Evolutionary conservation across 2,797 vertebrate species (phyloP).

Genomic region (Clarias platycephalus): DNA sequence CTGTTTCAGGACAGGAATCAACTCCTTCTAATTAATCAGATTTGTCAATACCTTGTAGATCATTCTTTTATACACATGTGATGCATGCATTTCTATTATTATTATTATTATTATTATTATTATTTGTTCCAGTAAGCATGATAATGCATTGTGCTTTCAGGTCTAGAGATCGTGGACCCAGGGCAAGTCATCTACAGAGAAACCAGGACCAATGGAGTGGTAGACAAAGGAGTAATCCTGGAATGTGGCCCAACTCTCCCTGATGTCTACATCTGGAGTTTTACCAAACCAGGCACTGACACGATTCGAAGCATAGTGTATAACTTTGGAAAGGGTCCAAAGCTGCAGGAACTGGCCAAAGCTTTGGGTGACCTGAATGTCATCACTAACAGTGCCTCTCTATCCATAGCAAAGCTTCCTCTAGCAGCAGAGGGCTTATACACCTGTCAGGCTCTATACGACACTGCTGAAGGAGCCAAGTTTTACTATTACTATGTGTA

Average conservation of each 20-base stretch:
- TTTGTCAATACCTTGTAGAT: neutral
- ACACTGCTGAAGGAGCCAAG: constrained; percentile 64
- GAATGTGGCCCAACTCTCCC: constrained; percentile 73
- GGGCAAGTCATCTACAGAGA: constrained; percentile 71
- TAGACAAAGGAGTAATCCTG: constrained; percentile 78
- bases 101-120: neutral
- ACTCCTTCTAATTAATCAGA: constrained; percentile 1
- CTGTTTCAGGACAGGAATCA: neutral
- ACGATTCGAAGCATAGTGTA: constrained; percentile 73
- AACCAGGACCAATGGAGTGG: constrained; percentile 74
- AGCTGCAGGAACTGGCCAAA: constrained; percentile 69
- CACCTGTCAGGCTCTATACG: constrained; percentile 86
- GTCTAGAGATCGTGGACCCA: constrained; percentile 64
- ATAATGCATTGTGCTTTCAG: constrained; percentile 55
- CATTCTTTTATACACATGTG: neutral
- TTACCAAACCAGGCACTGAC: constrained; percentile 72
- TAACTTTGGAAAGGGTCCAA: constrained; percentile 72
- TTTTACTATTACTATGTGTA: constrained; percentile 76
- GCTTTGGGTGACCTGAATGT: constrained; percentile 76
- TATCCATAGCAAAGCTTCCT: constrained; percentile 80
- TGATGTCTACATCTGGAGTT: constrained; percentile 84
- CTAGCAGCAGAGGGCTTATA: constrained; percentile 80
- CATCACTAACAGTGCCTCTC: constrained; percentile 74
- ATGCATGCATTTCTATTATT: too few species aligned
- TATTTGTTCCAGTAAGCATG: neutral